Evolutionary conservation across 53 echinoderm and acorn worm genomes (phyloP).

Genomic region (Pentamera pediparva): DNA sequence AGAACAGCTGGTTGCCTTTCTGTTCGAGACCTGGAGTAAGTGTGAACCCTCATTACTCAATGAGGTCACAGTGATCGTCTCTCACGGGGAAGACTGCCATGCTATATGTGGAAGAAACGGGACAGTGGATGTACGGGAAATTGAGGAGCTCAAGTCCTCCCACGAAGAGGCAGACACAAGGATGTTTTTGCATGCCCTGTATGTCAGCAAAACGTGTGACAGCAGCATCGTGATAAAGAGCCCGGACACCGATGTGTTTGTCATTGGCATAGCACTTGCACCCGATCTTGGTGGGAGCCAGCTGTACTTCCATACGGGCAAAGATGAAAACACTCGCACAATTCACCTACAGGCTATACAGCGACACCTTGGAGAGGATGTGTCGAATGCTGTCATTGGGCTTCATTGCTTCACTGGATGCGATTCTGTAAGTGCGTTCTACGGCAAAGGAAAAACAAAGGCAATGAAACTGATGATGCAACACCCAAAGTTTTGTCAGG

Average conservation of each 20-base stretch:
- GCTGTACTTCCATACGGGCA: constrained; percentile 44
- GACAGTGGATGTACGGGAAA: too few species aligned
- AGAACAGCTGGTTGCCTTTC: constrained; percentile 37
- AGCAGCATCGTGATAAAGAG: constrained; percentile 22
- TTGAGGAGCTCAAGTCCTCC: background rate
- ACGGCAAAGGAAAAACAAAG: constrained; percentile 46
- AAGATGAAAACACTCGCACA: constrained; percentile 36
- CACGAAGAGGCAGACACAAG: constrained; percentile 45
- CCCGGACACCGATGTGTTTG: constrained; percentile 59
- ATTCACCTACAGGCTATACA: constrained; percentile 18
- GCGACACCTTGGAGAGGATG: background rate
- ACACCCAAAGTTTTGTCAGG: background rate
- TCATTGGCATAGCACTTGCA: constrained; percentile 41
- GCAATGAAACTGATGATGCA: background rate
- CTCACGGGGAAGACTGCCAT: too few species aligned
- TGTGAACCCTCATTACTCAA: too few species aligned
- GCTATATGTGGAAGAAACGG: too few species aligned
- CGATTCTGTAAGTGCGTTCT: constrained; percentile 36
- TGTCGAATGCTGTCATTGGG: background rate
- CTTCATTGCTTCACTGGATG: constrained; percentile 33
- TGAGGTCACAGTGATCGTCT: too few species aligned
- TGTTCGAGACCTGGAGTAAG: constrained; percentile 34
- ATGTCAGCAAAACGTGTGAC: background rate
- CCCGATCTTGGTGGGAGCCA: background rate
- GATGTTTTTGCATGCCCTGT: constrained; percentile 41